These are phyloP conservation scores for Callinectes sapidus DNA, from an alignment of 2,888 invertebrate genomes.

Conservation along the genomic window DNA sequence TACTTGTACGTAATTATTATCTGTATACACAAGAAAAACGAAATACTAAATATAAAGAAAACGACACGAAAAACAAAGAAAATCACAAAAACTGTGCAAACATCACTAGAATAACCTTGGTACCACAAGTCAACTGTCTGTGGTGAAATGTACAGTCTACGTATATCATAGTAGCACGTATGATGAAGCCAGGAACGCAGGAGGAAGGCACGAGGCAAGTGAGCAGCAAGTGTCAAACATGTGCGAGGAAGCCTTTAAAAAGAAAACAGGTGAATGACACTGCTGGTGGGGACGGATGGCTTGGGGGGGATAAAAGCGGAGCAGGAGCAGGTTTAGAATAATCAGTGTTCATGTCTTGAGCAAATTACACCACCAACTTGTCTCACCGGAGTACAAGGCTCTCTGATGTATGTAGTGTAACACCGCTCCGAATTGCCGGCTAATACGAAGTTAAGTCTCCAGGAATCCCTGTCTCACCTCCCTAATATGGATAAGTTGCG, in stretches of 20 bases:
- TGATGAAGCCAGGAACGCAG: neutral
- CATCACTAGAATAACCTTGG: no score
- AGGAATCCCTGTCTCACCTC: neutral
- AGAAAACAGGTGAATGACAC: neutral
- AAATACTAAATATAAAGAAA: neutral
- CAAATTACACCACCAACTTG: conserved; percentile 8
- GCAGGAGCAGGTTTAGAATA: neutral
- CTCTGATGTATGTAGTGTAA: neutral
- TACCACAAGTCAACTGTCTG: no score
- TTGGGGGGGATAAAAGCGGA: neutral
- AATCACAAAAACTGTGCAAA: neutral
- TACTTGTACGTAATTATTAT: neutral
- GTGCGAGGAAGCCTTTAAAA: neutral
- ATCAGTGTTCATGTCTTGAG: conserved; percentile 21
- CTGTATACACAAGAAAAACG: neutral
- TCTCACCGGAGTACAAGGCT: neutral
- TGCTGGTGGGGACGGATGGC: neutral
- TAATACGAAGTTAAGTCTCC: neutral
- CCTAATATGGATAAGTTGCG: neutral
- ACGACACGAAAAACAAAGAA: neutral
- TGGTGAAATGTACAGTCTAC: neutral
- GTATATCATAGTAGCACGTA: neutral
- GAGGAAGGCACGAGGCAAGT: neutral
- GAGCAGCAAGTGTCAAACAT: neutral
- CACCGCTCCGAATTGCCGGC: neutral